Evolutionary conservation across 2,797 vertebrate genomes (phyloP), one percentile per base, ranked within the genome.

Genomic region (Malurus splendens): DNA sequence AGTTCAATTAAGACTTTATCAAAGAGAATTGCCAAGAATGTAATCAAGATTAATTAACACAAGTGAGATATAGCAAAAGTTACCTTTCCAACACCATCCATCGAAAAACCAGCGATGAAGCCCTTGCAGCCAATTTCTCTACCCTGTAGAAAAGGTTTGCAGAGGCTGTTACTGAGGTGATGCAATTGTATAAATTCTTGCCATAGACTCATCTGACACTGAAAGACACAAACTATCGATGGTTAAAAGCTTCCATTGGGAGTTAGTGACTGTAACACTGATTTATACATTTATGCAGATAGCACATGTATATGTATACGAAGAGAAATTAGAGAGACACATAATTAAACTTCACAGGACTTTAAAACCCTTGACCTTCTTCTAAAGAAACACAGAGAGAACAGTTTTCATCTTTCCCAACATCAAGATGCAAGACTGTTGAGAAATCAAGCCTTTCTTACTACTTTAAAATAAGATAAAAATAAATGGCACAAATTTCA

Each of bases 21-120:
- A 45, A 72, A 76, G 30, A 1, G 13, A 39, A 22, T 33, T 60
- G 52, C 30, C 67, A 86, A 81, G 33, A 64, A 65, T 2, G 3
- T 18, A 59, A 30, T n/a, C 16, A 83, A 66, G 51, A 86, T 44
- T 87, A 66, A 68, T 72, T 88, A 90, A 56, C 16, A 60, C 19
- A 82, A 79, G 42, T 20, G 41, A 62, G 22, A 38, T 30, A 48
- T 0, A 51, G n/a, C 15, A 45, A 27, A 83, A 76, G 8, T 24
- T 81, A 55, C 9, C 23, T 10, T 66, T 36, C 10, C 55, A 81
- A 30, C 10, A 66, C 12, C 2, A 2, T 11, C 14, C 5, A 36
- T 8, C 5, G 18, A 65, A 27, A 60, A 86, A 5, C 3, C 41
- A 42, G n/a, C 18, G 17, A 60, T 36, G 8, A 54, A 61, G 24